phyloP scores from a whole-genome alignment of 2,113 vertebrate species.

The Callipepla californica region DNA sequence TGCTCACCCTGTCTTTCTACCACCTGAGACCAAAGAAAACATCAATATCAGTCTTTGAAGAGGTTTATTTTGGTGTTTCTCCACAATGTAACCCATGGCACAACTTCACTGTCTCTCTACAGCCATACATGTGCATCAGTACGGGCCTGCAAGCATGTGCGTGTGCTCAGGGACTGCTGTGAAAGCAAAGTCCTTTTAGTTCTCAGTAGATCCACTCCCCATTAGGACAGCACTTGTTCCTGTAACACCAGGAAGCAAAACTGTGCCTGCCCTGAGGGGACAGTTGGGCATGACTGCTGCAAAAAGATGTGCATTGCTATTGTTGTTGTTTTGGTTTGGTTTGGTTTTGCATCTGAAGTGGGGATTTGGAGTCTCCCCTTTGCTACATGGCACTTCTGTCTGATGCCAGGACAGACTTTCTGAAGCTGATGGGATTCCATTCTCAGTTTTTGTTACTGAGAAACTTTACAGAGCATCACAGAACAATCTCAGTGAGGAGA shows the following conservation, averaged over 20 bases:
- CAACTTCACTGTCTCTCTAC: rapidly evolving
- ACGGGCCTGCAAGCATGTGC: not conserved
- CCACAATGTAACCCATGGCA: no score
- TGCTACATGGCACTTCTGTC: not conserved
- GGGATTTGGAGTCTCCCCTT: not conserved
- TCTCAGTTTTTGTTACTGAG: not conserved
- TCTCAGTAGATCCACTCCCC: not conserved
- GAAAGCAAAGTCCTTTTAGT: not conserved
- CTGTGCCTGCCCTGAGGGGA: not conserved
- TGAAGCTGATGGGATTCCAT: not conserved
- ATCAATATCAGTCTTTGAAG: rapidly evolving
- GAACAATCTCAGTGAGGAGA: not conserved
- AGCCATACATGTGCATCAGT: rapidly evolving
- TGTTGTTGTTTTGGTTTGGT: no score
- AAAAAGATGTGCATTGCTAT: not conserved
- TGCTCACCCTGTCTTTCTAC: rapidly evolving
- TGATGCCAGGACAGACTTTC: not conserved
- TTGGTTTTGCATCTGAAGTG: not conserved
- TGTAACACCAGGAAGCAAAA: not conserved
- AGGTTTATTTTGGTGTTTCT: not conserved
- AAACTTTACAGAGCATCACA: not conserved
- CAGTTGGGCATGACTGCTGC: not conserved
- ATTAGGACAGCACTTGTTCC: not conserved
- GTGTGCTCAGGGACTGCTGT: not conserved
- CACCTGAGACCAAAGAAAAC: not conserved